phyloP scores from a whole-genome alignment of 2,888 invertebrate species.

The Nebria brevicollis region DNA sequence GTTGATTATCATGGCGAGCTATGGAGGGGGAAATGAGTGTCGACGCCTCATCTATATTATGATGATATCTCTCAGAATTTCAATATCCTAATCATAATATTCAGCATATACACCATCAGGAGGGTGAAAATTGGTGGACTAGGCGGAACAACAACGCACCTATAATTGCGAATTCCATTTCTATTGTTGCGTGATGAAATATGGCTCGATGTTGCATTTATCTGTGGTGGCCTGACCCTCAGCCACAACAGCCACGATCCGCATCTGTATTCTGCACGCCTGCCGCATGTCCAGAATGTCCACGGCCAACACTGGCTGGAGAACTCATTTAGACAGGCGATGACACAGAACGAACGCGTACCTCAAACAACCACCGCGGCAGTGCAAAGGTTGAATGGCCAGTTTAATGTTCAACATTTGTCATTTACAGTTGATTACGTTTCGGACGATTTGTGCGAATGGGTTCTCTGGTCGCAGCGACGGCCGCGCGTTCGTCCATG shows the following conservation, averaged over 20 bases:
- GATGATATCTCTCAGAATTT: constrained; percentile 13
- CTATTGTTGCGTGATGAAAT: constrained; percentile 20
- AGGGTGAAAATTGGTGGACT: constrained; percentile 4
- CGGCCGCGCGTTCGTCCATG: background rate
- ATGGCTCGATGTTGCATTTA: constrained; percentile 15
- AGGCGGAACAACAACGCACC: constrained; percentile 19
- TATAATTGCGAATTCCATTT: constrained; percentile 23
- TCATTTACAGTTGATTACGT: constrained; percentile 62
- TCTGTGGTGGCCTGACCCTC: background rate
- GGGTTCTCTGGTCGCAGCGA: constrained; percentile 52
- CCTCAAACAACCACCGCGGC: constrained; percentile 11
- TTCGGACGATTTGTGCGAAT: constrained; percentile 59
- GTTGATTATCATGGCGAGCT: constrained; percentile 9
- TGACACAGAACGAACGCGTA: constrained; percentile 16
- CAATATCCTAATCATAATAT: constrained; percentile 22
- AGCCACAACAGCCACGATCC: background rate
- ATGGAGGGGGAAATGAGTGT: background rate
- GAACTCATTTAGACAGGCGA: constrained; percentile 18
- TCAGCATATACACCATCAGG: background rate
- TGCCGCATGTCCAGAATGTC: background rate
- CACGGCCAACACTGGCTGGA: background rate
- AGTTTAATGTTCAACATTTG: constrained; percentile 58
- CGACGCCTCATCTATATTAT: constrained; percentile 18
- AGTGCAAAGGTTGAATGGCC: constrained; percentile 23
- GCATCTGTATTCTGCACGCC: background rate